Percentiles rank a stretch among this genome's conserved stretches.
phyloP scores from a whole-genome alignment of 2,113 vertebrate genomes.

The Rhinichthys klamathensis region DNA sequence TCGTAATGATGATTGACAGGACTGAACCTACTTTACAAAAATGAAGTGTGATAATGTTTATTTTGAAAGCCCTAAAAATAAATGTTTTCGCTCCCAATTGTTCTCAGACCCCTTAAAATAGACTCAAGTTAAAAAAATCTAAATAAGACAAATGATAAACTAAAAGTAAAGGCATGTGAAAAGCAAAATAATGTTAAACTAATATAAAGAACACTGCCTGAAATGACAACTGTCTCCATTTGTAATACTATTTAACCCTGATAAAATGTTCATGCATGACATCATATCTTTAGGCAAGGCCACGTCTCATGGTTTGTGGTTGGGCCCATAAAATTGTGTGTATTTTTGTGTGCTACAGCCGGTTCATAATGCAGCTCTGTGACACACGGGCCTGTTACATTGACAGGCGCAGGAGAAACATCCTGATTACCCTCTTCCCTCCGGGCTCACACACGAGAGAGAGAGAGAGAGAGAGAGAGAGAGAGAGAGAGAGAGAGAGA shows the following conservation, averaged over 20 bases:
- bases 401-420: constrained; percentile 44
- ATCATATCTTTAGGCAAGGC: neutral
- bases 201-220: neutral
- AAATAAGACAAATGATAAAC: no score
- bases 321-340: neutral
- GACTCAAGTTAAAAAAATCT: no score
- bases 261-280: neutral
- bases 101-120: no score
- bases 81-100: no score
- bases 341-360: constrained; percentile 31
- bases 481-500: neutral
- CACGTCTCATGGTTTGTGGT: neutral
- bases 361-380: constrained; percentile 10
- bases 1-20: neutral
- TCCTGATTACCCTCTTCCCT: constrained; percentile 36
- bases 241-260: neutral
- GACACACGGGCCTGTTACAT: constrained; percentile 42
- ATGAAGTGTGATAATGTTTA: no score
- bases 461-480: neutral
- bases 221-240: neutral
- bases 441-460: neutral
- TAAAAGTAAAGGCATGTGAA: no score
- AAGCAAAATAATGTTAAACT: neutral
- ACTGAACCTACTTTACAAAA: neutral
- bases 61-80: no score